Conservation (phyloP, 1,140 invertebrate species). For the Drosophila kikkawai region DNA sequence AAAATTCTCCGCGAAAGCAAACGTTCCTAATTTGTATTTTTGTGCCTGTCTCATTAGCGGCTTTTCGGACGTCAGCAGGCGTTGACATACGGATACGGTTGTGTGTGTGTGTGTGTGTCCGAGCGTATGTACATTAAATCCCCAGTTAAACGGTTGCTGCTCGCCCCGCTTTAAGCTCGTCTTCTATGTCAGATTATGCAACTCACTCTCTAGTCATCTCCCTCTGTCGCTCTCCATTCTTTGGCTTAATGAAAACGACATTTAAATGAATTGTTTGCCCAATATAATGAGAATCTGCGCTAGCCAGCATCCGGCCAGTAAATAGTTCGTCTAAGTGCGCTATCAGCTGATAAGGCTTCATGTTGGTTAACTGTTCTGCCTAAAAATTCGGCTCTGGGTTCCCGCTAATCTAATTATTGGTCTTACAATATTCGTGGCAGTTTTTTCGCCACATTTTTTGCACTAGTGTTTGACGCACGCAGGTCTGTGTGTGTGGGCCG, state of each 20-base stretch:
- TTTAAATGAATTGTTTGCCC: slow-evolving; percentile 22
- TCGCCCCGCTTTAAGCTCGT: slow-evolving; percentile 37
- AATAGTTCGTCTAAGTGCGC: background rate
- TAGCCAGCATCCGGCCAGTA: background rate
- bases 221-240: slow-evolving; percentile 26
- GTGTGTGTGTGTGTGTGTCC: slow-evolving; percentile 4
- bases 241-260: slow-evolving; percentile 30
- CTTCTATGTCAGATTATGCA: slow-evolving; percentile 48
- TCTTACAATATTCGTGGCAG: slow-evolving; percentile 41
- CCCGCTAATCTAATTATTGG: slow-evolving; percentile 44
- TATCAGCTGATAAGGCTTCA: slow-evolving; percentile 13
- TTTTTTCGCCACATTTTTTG: slow-evolving; percentile 35
- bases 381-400: slow-evolving; percentile 3
- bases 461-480: slow-evolving; percentile 11
- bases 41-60: slow-evolving; percentile 67
- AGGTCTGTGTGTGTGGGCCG: background rate
- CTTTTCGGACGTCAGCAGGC: slow-evolving; percentile 65
- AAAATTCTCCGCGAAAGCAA: slow-evolving; percentile 15
- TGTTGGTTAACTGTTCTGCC: background rate
- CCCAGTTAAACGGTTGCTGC: slow-evolving; percentile 38
- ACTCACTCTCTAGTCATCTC: slow-evolving; percentile 40
- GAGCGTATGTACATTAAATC: slow-evolving; percentile 17
- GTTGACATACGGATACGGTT: slow-evolving; percentile 5
- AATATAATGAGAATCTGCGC: background rate
- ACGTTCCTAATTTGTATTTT: slow-evolving; percentile 38